Evolutionary conservation across 2,888 invertebrate genomes (phyloP).

Genomic region (Pristionchus exspectatus): DNA sequence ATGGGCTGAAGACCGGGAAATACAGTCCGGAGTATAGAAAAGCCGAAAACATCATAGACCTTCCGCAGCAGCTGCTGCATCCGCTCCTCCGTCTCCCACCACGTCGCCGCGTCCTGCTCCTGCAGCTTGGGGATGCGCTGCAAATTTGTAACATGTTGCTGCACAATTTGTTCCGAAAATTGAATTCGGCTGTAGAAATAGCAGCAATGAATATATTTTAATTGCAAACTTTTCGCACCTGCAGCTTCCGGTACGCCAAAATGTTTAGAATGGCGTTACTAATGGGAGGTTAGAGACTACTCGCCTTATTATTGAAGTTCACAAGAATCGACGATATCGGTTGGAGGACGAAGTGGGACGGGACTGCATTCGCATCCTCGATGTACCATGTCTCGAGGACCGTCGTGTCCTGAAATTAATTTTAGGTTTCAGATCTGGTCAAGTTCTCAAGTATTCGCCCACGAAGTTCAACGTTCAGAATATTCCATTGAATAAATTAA

Average conservation of each 20-base stretch:
- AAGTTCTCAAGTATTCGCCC: no score
- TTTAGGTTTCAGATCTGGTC: background rate
- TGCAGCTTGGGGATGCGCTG: constrained; percentile 94
- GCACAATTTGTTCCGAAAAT: no score
- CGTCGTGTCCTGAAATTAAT: constrained; percentile 57
- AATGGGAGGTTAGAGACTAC: no score
- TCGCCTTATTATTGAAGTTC: constrained; percentile 97
- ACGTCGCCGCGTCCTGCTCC: constrained; percentile 95
- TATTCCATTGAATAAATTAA: no score
- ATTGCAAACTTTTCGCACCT: constrained; percentile 88
- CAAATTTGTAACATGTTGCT: constrained; percentile 46
- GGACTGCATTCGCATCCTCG: constrained; percentile 95
- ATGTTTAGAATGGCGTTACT: background rate
- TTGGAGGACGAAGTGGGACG: constrained; percentile 93
- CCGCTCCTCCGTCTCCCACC: constrained; percentile 97
- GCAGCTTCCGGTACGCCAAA: constrained; percentile 88
- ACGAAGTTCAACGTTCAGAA: no score
- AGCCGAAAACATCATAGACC: no score
- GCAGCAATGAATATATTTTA: no score
- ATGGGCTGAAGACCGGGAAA: no score
- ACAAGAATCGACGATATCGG: constrained; percentile 96
- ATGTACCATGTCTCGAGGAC: constrained; percentile 84
- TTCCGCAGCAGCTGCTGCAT: constrained; percentile 95
- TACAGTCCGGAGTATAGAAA: no score
- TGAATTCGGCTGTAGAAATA: no score